Base-by-base conservation (phyloP, 2,888 invertebrate species). In the Cephus nigrinus region DNA sequence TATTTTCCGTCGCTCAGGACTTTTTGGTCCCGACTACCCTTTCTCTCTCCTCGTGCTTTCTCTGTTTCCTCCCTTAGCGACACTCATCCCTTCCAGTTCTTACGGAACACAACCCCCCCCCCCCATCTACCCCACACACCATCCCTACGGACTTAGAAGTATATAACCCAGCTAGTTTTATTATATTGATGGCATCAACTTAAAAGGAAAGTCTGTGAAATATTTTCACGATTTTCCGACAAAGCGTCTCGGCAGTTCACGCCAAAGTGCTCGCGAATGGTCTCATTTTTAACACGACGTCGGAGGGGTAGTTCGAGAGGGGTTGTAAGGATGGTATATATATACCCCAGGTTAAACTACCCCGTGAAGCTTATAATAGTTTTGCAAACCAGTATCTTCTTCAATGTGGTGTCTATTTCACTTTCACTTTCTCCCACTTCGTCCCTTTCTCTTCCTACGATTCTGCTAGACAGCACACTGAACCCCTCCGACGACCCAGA, bases 141-240 rank as follows among this genome's bases (percentile, higher is more conserved):
- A 34, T 82, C 77, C 55, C 76, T 73, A 33, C 75, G 36, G 33
- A 68, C 77, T 82, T n/a, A 11, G 69, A 74, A 35, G 33, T 35
- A 73, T n/a, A 72, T 30, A 32, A 30, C 69, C 69, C n/a, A 69
- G 69, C 30, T 69, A 69, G 77, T 75, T 79, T 81, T 84, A 85
- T 87, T 87, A 87, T 84, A 86, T 85, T 84, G 85, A 86, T 86
- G 84, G 83, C 81, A 80, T 78, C 79, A 74, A 77, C 76, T 73
- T 78, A 32, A 74, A n/a, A 82, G 82, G 81, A 87, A 86, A 88
- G 82, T 84, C 82, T 77, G 81, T 89, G 88, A 89, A 88, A 88
- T 88, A 89, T 89, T 85, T 85, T 81, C 84, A 81, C 88, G 85
- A 89, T 89, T 89, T 87, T 82, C 86, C 86, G 84, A 89, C 88